A percentile compares a stretch with the other conserved stretches of the same genome.
Evolutionary conservation across 2,888 invertebrate genomes (phyloP).

Genomic region (Poecilobothrus nobilitatus): DNA sequence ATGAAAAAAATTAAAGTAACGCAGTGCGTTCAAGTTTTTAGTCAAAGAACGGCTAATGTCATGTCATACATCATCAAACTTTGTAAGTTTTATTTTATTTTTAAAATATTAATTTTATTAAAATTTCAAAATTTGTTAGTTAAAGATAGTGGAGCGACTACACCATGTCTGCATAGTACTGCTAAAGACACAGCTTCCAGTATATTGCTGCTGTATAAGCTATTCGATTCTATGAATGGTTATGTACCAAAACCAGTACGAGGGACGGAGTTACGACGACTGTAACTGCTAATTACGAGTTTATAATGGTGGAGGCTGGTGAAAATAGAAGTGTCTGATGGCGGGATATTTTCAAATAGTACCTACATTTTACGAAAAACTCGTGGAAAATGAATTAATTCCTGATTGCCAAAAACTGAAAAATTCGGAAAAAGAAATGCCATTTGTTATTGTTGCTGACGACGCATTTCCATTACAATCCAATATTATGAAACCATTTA

Average conservation of each 20-base stretch:
- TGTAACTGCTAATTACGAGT: conserved; percentile 15
- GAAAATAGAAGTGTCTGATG: conserved; percentile 18
- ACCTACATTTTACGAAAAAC: conserved; percentile 14
- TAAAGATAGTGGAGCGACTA: too few relatives aligned
- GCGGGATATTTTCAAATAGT: conserved; percentile 15
- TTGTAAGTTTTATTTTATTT: too few relatives aligned
- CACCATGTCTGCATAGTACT: too few relatives aligned
- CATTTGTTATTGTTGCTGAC: conserved; percentile 14
- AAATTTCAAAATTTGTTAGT: too few relatives aligned
- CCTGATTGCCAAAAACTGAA: conserved; percentile 13
- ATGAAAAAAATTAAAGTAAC: too few relatives aligned
- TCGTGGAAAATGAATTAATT: conserved; percentile 12
- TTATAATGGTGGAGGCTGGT: conserved; percentile 14
- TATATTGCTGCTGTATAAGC: not conserved
- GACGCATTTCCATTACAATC: conserved; percentile 13
- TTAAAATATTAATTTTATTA: too few relatives aligned
- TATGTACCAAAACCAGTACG: not conserved
- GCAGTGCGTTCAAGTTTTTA: too few relatives aligned
- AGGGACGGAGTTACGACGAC: conserved; percentile 2
- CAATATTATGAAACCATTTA: conserved; percentile 14
- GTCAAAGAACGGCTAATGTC: too few relatives aligned
- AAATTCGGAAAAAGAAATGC: conserved; percentile 7
- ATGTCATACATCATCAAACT: too few relatives aligned
- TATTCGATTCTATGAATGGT: conserved; percentile 7
- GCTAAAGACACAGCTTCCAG: too few relatives aligned